Evolutionary conservation across 2,888 invertebrate genomes (phyloP).

Genomic region (Acronicta aceris): DNA sequence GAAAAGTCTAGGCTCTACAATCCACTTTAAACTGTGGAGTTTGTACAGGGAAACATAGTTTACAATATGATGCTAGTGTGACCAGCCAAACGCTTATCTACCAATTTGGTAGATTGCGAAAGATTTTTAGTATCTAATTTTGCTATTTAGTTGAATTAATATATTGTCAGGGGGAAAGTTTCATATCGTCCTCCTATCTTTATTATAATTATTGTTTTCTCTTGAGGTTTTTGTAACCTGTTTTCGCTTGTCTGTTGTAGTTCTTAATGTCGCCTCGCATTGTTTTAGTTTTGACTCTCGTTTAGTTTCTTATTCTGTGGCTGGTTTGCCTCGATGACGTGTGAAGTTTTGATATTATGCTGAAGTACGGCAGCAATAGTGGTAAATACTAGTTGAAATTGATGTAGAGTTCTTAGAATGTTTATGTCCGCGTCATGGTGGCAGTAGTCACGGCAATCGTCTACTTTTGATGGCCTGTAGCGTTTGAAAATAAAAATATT

Average conservation of each 20-base stretch:
- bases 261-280: slow-evolving; percentile 68
- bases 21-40: slow-evolving; percentile 8
- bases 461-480: slow-evolving; percentile 61
- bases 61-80: slow-evolving; percentile 38
- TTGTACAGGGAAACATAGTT: slow-evolving; percentile 20
- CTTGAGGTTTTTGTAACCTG: slow-evolving; percentile 64
- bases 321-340: slow-evolving; percentile 34
- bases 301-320: slow-evolving; percentile 61
- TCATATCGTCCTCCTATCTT: slow-evolving; percentile 62
- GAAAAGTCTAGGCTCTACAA: not conserved
- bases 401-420: slow-evolving; percentile 42
- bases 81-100: slow-evolving; percentile 55
- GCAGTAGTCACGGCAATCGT: slow-evolving; percentile 32
- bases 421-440: slow-evolving; percentile 39
- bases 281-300: slow-evolving; percentile 70
- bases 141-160: slow-evolving; percentile 59
- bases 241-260: slow-evolving; percentile 64
- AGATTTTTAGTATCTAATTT: slow-evolving; percentile 61
- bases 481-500: slow-evolving; percentile 69
- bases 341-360: slow-evolving; percentile 44
- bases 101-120: slow-evolving; percentile 47
- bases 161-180: slow-evolving; percentile 67
- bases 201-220: slow-evolving; percentile 53
- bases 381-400: slow-evolving; percentile 46
- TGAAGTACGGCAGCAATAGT: slow-evolving; percentile 35